Evolutionary conservation across 2,888 invertebrate species (phyloP).

Genomic region (Melanophora roralis): DNA sequence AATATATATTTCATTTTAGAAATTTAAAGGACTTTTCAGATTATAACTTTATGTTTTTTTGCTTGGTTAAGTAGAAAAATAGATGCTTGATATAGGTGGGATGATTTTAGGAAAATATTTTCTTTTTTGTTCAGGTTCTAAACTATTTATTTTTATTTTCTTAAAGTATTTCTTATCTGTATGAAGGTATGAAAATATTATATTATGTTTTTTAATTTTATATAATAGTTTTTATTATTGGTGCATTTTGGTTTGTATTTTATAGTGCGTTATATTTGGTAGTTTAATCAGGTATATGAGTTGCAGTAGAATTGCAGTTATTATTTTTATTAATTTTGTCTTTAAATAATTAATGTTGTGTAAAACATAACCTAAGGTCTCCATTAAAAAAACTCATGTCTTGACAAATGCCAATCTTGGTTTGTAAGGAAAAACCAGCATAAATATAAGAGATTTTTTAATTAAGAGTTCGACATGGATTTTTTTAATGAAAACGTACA

Average conservation of each 20-base stretch:
- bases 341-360: too few species aligned
- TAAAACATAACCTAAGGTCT: too few species aligned
- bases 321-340: too few species aligned
- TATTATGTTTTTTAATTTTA: constrained; percentile 37
- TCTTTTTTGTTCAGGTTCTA: constrained; percentile 19
- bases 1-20: background rate
- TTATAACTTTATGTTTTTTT: constrained; percentile 54
- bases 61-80: constrained; percentile 73
- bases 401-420: too few species aligned
- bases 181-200: constrained; percentile 62
- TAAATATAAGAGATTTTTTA: too few species aligned
- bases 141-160: constrained; percentile 28
- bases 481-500: background rate
- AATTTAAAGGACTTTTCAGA: constrained; percentile 38
- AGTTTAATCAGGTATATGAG: constrained; percentile 58
- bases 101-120: constrained; percentile 74
- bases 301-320: constrained; percentile 54
- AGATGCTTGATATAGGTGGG: constrained; percentile 73
- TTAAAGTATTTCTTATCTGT: constrained; percentile 49
- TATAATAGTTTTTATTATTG: constrained; percentile 44
- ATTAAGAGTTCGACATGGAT: too few species aligned
- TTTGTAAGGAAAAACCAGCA: too few species aligned
- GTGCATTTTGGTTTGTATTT: constrained; percentile 46
- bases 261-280: constrained; percentile 37
- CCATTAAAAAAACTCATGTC: too few species aligned